These are phyloP conservation scores for Ecliptopera silaceata DNA, from an alignment of 2,888 invertebrate genomes.

Conservation along the genomic window DNA sequence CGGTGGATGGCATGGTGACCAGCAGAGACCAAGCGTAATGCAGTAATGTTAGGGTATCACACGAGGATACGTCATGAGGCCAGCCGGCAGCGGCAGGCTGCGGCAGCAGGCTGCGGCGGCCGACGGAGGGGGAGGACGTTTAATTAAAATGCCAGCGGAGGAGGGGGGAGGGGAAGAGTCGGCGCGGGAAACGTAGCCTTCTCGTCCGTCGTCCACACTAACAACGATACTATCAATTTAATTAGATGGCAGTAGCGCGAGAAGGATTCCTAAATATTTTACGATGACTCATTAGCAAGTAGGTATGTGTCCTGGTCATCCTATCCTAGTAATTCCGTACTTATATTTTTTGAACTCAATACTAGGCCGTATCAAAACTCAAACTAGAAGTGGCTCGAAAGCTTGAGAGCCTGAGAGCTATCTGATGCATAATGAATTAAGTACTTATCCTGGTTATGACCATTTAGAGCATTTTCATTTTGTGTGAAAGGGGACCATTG, in stretches of 20 bases:
- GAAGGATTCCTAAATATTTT: slow-evolving; percentile 9
- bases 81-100: slow-evolving; percentile 1
- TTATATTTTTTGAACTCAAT: too few relatives aligned
- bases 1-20: too few relatives aligned
- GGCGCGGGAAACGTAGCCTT: slow-evolving; percentile 15
- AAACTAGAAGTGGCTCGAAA: too few relatives aligned
- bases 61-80: slow-evolving; percentile 25
- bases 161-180: slow-evolving; percentile 21
- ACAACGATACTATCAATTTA: slow-evolving; percentile 48
- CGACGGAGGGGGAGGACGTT: slow-evolving; percentile 30
- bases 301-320: too few relatives aligned
- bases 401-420: too few relatives aligned
- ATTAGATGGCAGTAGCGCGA: slow-evolving; percentile 37
- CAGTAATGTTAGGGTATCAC: slow-evolving; percentile 20
- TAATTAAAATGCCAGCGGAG: slow-evolving; percentile 56
- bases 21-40: neutral
- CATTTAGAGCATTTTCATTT: too few relatives aligned
- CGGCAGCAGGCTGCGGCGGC: neutral
- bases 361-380: too few relatives aligned
- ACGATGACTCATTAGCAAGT: slow-evolving; percentile 14
- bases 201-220: slow-evolving; percentile 33
- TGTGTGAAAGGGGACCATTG: too few relatives aligned
- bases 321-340: too few relatives aligned
- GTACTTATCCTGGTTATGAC: too few relatives aligned
- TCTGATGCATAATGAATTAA: too few relatives aligned